Evolutionary conservation across 2,797 vertebrate species (phyloP), one percentile per base, ranked within the genome.

Genomic region (Miopithecus talapoin): DNA sequence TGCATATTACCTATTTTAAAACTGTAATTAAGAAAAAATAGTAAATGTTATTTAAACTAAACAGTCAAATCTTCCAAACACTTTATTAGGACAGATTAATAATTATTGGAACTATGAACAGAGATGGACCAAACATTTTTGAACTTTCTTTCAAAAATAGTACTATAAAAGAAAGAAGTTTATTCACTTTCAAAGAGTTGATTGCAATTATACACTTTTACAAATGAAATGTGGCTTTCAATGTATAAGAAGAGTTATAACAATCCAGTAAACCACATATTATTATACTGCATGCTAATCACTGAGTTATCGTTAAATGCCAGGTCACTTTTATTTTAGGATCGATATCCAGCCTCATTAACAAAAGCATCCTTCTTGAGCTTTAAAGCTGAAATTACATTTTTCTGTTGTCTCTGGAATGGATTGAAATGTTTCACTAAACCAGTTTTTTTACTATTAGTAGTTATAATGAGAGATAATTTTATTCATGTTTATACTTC

Each of bases 21-120:
- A 53, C 12, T 74, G 91, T 88, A 96, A 84, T 92, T 81, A 95
- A 94, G 53, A 70, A 97, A 94, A 96, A 97, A 74, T 75, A 4
- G 26, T 68, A 87, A 89, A 72, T 55, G 36, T 41, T 94, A 46
- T 46, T 87, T 84, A 89, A 96, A 76, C 75, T 41, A 91, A 96
- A 95, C 4, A n/a, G n/a, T 12, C 30, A 30, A 96, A 50, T 39
- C 61, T 95, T 92, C 97, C 75, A 87, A 64, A 75, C 28, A 64
- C 64, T 95, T 92, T n/a, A 72, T 95, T 92, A 78, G 50, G 50
- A 91, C 13, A 95, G 43, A 88, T 41, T 79, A 57, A 89, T 86
- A 55, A 94, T 83, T 70, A 61, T 5, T 59, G 53, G 12, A 48
- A 24, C 8, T 92, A 90, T 75, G 28, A 64, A 14, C 36, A 92